Evolutionary conservation across 2,113 vertebrate genomes (phyloP).

Genomic region (Haemorhous mexicanus): DNA sequence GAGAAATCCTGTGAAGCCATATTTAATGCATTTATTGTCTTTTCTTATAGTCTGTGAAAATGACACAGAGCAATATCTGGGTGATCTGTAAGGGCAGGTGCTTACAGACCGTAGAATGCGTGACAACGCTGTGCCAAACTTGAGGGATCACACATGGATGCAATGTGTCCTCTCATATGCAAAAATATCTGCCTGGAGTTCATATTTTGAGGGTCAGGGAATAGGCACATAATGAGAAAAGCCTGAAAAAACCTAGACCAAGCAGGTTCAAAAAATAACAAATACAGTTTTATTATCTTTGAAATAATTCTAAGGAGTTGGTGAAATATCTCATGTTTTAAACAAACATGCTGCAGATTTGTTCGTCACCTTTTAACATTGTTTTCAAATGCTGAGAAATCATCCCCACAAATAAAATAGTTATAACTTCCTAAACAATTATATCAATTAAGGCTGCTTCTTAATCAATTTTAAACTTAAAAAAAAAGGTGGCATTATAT

Average conservation of each 20-base stretch:
- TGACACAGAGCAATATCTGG: not conserved
- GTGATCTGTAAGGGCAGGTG: not conserved
- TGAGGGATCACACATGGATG: not conserved
- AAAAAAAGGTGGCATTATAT: not conserved
- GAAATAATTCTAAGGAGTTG: not conserved
- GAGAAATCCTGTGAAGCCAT: not conserved
- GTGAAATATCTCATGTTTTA: not conserved
- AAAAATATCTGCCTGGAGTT: not conserved
- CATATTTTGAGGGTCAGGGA: not conserved
- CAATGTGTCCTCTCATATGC: not conserved
- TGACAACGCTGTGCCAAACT: accelerated
- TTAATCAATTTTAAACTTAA: not conserved
- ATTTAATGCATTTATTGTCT: not conserved
- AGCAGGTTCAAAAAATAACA: not conserved
- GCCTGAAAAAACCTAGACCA: not conserved
- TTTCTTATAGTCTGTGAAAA: not conserved
- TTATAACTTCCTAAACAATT: not conserved
- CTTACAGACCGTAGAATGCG: not conserved
- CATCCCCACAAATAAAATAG: not conserved
- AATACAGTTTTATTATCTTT: not conserved
- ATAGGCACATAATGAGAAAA: not conserved
- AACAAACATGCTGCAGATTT: not conserved
- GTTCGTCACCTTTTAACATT: not conserved
- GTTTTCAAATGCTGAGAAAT: not conserved
- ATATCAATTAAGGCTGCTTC: not conserved